Conservation (phyloP, 1,140 invertebrate genomes). For the Cotesia typhae region DNA sequence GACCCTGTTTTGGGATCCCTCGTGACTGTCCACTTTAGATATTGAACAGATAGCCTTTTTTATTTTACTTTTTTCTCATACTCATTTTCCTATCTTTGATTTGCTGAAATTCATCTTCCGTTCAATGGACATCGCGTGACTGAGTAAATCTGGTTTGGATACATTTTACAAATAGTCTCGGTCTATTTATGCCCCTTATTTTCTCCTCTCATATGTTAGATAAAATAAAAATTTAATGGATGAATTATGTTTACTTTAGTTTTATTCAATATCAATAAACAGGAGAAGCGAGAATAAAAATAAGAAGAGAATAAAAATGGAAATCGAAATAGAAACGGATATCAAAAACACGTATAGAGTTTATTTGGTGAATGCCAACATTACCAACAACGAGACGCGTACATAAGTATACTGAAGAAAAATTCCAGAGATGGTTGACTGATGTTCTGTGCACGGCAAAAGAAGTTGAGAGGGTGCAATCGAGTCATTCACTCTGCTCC, state of each 20-base stretch:
- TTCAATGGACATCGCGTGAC: too few species aligned
- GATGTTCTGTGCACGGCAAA: background rate
- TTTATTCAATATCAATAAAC: background rate
- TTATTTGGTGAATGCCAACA: constrained; percentile 33
- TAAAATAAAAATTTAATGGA: too few species aligned
- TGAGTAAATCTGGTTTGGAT: too few species aligned
- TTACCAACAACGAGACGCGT: constrained; percentile 8
- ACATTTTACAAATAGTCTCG: too few species aligned
- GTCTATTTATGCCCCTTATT: too few species aligned
- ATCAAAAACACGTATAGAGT: background rate
- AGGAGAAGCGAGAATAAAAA: background rate
- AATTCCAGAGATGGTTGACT: constrained; percentile 25
- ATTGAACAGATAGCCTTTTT: background rate
- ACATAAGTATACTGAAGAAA: constrained; percentile 25
- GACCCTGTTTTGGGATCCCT: constrained; percentile 14
- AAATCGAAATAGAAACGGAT: background rate
- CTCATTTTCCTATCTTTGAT: too few species aligned
- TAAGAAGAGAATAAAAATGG: background rate
- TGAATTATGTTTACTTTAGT: background rate
- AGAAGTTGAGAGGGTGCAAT: constrained; percentile 10
- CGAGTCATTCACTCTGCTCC: constrained; percentile 33
- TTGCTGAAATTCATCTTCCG: too few species aligned
- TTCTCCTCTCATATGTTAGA: too few species aligned
- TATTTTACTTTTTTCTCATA: background rate
- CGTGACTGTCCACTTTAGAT: constrained; percentile 3